Conservation (phyloP, 2,113 vertebrate species). For the Lathamus discolor region DNA sequence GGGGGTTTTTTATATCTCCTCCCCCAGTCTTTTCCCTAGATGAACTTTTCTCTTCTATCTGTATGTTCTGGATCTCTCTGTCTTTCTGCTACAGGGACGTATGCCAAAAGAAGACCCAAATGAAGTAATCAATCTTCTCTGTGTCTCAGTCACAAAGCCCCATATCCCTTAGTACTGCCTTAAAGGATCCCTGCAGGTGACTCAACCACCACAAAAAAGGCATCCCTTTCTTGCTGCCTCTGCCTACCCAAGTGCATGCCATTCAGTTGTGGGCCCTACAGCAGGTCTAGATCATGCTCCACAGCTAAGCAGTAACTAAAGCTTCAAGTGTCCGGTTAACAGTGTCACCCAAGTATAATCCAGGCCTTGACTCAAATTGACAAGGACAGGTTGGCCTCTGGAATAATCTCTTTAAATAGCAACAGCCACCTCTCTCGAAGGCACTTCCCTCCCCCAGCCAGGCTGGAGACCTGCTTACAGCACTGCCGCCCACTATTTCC, state of each 20-base stretch:
- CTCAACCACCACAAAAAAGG: background rate
- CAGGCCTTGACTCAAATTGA: slow-evolving; percentile 68
- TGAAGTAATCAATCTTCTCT: background rate
- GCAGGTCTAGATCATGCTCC: background rate
- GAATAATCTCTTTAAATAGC: slow-evolving; percentile 77
- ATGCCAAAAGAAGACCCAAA: background rate
- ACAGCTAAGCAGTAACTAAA: slow-evolving; percentile 55
- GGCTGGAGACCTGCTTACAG: background rate
- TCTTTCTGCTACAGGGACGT: background rate
- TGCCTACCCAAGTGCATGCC: background rate
- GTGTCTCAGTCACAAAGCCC: rapidly evolving
- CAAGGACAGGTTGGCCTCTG: slow-evolving; percentile 66
- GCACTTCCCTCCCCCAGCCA: background rate
- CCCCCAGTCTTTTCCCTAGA: background rate
- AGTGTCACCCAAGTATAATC: slow-evolving; percentile 60
- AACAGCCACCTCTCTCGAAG: slow-evolving; percentile 19
- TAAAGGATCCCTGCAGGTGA: background rate
- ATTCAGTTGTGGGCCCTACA: rapidly evolving
- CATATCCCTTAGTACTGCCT: background rate
- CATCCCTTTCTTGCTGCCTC: background rate
- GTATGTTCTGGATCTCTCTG: background rate
- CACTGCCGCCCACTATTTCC: background rate
- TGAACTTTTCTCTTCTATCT: background rate
- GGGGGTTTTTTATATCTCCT: background rate
- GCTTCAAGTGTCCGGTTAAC: slow-evolving; percentile 42